Conservation (phyloP, 1,140 invertebrate species). For the Drosophila littoralis region DNA sequence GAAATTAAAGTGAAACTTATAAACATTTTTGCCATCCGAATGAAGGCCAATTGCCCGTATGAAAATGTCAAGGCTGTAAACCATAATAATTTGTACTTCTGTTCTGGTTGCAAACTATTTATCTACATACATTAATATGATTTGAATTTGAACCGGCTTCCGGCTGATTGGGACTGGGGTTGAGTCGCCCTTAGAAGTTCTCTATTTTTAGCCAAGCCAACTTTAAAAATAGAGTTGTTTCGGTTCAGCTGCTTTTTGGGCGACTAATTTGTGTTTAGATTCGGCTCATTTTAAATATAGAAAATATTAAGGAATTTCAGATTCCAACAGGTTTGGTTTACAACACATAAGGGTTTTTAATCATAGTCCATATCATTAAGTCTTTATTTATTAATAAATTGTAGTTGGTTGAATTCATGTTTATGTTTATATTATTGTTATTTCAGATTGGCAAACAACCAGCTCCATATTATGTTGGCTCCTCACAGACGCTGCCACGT, state of each 20-base stretch:
- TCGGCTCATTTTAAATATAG: too few relatives aligned
- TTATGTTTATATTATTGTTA: not conserved
- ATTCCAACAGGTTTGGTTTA: too few relatives aligned
- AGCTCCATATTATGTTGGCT: conserved; percentile 86
- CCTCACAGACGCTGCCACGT: conserved; percentile 85
- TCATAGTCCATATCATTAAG: not conserved
- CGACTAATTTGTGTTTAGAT: too few relatives aligned
- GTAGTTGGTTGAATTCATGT: not conserved
- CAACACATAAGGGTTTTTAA: not conserved
- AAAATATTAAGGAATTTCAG: too few relatives aligned
- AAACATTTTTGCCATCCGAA: conserved; percentile 39
- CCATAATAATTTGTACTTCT: not conserved
- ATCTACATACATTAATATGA: too few relatives aligned
- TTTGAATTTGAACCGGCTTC: too few relatives aligned
- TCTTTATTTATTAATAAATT: not conserved
- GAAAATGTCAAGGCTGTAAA: conserved; percentile 12
- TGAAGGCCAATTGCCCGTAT: conserved; percentile 56
- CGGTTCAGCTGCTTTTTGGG: too few relatives aligned
- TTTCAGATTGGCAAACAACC: conserved; percentile 85
- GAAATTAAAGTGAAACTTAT: conserved; percentile 54
- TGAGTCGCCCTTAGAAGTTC: too few relatives aligned
- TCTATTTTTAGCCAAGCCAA: too few relatives aligned
- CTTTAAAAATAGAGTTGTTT: too few relatives aligned
- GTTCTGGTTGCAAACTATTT: not conserved
- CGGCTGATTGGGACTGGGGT: too few relatives aligned